These are phyloP conservation scores for Myotis myotis DNA, from an alignment of 2,797 vertebrate species.

Conservation along the genomic window DNA sequence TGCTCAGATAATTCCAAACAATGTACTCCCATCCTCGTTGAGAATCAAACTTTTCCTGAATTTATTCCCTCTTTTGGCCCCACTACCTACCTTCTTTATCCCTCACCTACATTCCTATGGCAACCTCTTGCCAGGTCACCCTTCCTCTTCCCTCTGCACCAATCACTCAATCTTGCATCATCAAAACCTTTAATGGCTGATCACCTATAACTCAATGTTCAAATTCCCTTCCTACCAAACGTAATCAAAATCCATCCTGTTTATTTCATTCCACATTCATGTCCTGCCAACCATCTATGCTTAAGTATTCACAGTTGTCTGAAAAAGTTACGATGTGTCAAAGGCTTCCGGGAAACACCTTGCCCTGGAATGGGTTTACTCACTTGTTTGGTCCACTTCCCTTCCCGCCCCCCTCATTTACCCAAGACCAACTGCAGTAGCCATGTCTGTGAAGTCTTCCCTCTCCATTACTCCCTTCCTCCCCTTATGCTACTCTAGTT, in stretches of 20 bases:
- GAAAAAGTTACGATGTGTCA: background rate
- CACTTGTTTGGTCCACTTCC: background rate
- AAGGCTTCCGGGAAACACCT: background rate
- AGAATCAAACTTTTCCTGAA: background rate
- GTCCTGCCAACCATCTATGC: too few relatives aligned
- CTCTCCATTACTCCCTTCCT: background rate
- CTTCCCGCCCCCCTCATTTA: background rate
- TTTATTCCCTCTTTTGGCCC: background rate
- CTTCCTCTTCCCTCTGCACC: background rate
- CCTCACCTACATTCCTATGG: background rate
- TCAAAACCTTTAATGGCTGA: background rate
- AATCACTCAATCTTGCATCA: background rate
- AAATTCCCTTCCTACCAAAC: background rate
- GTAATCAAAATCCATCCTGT: background rate
- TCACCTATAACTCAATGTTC: background rate
- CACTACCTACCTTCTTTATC: background rate
- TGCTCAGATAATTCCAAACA: slow-evolving; percentile 28
- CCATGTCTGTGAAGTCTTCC: background rate
- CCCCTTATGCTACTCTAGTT: background rate
- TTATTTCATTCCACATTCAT: background rate
- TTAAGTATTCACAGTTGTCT: background rate
- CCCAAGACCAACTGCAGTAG: background rate
- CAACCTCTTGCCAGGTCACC: background rate
- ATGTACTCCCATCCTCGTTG: background rate
- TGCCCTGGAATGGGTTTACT: background rate